Conservation (phyloP, 2,888 invertebrate genomes). For the Dusona sp. region DNA sequence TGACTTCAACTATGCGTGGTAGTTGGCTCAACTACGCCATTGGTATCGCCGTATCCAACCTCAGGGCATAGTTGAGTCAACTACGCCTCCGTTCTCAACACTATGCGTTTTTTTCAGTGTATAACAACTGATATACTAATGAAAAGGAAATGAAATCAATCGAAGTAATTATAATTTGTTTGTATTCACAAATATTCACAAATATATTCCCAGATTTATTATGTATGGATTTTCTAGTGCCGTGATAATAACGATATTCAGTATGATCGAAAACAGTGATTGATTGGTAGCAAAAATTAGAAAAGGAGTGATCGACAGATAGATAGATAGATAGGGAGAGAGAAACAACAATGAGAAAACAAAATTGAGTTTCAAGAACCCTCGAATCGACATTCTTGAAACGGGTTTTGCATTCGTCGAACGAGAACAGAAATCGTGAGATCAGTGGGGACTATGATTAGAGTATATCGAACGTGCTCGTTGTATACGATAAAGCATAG, state of each 20-base stretch:
- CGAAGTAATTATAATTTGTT: no score
- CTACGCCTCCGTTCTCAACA: no score
- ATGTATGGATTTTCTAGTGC: conserved; percentile 14
- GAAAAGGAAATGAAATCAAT: neutral
- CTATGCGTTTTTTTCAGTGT: no score
- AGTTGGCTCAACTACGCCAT: no score
- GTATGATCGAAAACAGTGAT: conserved; percentile 8
- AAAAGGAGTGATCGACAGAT: neutral
- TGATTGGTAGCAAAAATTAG: neutral
- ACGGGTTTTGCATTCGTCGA: conserved; percentile 73
- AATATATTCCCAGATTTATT: neutral
- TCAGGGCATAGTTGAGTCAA: no score
- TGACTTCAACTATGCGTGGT: no score
- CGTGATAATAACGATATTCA: conserved; percentile 4
- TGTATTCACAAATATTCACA: neutral
- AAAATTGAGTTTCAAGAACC: conserved; percentile 74
- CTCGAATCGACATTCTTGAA: conserved; percentile 69
- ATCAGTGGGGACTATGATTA: conserved; percentile 37
- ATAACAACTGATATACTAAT: no score
- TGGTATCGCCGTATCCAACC: no score
- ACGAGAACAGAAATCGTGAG: conserved; percentile 60
- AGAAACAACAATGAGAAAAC: conserved; percentile 63
- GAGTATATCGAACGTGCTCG: conserved; percentile 28
- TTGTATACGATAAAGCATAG: conserved; percentile 12
- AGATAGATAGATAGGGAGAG: conserved; percentile 8